phyloP scores from a whole-genome alignment of 1,140 invertebrate genomes.

The Tetragnatha versicolor region DNA sequence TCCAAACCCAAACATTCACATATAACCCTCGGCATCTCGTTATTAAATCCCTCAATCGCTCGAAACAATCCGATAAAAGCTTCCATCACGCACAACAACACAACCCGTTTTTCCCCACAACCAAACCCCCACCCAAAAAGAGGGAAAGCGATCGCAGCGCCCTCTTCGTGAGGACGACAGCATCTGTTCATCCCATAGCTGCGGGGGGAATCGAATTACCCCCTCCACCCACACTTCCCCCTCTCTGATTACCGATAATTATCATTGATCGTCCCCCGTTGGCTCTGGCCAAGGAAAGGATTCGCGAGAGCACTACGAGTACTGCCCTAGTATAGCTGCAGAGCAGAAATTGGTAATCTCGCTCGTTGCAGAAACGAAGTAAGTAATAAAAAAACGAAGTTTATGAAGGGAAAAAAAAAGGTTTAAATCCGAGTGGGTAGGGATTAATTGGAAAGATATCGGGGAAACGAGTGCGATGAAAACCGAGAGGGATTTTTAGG shows the following conservation, averaged over 20 bases:
- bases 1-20: too few species aligned
- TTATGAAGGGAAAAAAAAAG: constrained; percentile 3
- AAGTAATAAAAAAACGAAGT: neutral
- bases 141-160: neutral
- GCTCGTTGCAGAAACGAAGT: constrained; percentile 23
- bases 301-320: neutral
- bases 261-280: constrained; percentile 37
- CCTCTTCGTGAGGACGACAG: constrained; percentile 45
- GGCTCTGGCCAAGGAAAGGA: neutral
- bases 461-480: constrained; percentile 14
- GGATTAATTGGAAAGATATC: constrained; percentile 52
- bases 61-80: too few species aligned
- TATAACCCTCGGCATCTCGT: too few species aligned
- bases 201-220: constrained; percentile 53
- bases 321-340: too few species aligned
- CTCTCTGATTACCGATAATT: constrained; percentile 55
- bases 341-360: constrained; percentile 44
- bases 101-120: neutral
- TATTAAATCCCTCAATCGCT: too few species aligned
- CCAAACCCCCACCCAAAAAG: neutral
- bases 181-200: constrained; percentile 45
- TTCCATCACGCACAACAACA: neutral
- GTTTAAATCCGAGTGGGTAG: constrained; percentile 20
- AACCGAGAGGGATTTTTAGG: constrained; percentile 17
- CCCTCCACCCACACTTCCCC: neutral